A percentile compares a stretch with the other conserved stretches of the same genome.
These are phyloP conservation scores for Acrocephalus scirpaceus DNA, from an alignment of 2,797 vertebrate genomes.

Conservation along the genomic window DNA sequence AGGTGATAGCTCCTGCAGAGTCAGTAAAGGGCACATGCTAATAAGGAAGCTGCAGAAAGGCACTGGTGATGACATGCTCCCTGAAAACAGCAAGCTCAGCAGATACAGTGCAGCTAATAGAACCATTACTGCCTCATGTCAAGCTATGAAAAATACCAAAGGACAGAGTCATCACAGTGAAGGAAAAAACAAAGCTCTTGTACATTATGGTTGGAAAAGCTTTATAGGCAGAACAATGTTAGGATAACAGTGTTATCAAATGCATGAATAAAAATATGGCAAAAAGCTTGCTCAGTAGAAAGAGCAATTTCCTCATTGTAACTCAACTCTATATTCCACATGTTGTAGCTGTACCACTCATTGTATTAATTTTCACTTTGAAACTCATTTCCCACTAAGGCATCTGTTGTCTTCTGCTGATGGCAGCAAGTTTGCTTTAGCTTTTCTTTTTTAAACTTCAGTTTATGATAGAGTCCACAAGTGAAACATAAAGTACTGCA, in stretches of 20 bases:
- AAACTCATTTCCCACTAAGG: conserved; percentile 32
- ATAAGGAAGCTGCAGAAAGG: conserved; percentile 75
- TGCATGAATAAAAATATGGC: conserved; percentile 29
- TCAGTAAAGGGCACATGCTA: conserved; percentile 83
- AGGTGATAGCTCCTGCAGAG: conserved; percentile 89
- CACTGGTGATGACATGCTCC: conserved; percentile 66
- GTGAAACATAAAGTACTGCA: conserved; percentile 44
- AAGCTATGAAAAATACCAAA: conserved; percentile 78
- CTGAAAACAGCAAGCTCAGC: conserved; percentile 86
- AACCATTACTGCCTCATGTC: conserved; percentile 84
- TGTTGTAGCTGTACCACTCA: background rate
- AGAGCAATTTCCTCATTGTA: conserved; percentile 14
- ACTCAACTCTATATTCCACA: background rate
- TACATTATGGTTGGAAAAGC: conserved; percentile 16
- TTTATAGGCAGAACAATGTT: conserved; percentile 41
- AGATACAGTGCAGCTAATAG: conserved; percentile 85
- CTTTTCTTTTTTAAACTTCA: conserved; percentile 14
- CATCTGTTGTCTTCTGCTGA: conserved; percentile 39
- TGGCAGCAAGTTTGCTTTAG: conserved; percentile 10
- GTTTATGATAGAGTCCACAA: conserved; percentile 21
- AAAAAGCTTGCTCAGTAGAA: conserved; percentile 26
- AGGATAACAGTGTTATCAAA: conserved; percentile 47
- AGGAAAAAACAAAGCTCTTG: conserved; percentile 46
- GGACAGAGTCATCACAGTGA: conserved; percentile 70
- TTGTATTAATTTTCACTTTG: conserved; percentile 3